Evolutionary conservation across 1,140 invertebrate genomes (phyloP).

Genomic region (Saccostrea glomerata): DNA sequence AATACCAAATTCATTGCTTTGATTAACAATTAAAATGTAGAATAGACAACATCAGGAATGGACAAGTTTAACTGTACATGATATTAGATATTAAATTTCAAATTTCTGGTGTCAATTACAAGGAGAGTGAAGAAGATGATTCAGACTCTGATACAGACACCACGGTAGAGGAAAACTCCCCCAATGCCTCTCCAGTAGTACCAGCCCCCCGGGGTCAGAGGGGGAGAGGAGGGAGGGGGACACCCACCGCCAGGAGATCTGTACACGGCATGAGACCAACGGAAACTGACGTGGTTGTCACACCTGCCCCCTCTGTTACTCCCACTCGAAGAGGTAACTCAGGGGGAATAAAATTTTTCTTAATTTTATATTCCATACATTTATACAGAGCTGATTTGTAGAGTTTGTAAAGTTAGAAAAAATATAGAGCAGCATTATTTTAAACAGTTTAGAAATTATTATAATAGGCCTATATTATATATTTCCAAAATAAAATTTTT

Average conservation of each 20-base stretch:
- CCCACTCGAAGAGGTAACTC: neutral
- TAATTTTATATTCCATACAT: no score
- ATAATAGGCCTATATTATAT: no score
- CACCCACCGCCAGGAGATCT: neutral
- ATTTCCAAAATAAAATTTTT: no score
- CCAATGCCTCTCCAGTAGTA: neutral
- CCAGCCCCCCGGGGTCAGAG: slow-evolving; percentile 1
- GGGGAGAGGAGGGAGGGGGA: neutral
- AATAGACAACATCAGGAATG: no score
- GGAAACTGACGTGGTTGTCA: neutral
- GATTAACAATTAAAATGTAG: neutral
- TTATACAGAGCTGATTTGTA: no score
- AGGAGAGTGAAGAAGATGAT: slow-evolving; percentile 34
- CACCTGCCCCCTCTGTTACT: neutral
- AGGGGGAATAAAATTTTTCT: no score
- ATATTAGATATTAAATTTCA: neutral
- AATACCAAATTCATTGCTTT: neutral
- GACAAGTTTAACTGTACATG: neutral
- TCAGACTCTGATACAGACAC: neutral
- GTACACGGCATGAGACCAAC: slow-evolving; percentile 27
- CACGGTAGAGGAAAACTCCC: slow-evolving; percentile 15
- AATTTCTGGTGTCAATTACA: neutral
- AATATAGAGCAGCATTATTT: no score
- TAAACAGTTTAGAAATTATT: no score
- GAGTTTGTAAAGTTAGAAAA: no score